Evolutionary conservation across 2,113 vertebrate genomes (phyloP), one percentile per base, ranked within the genome.

Genomic region (Forbesichthys papilliferus): DNA sequence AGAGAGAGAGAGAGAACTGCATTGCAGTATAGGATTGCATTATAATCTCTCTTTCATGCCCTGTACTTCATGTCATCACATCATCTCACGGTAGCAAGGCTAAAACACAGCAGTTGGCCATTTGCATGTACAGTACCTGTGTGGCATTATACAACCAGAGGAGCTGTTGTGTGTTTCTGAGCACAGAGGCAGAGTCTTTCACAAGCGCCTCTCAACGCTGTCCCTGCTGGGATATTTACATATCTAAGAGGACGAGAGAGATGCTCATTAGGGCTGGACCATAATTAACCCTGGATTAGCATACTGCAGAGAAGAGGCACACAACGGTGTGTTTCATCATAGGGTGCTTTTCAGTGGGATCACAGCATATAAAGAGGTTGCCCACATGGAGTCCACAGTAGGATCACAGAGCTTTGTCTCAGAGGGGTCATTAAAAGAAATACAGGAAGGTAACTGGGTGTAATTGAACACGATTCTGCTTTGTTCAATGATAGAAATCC

Each of bases 231-330:
- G 11, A 63, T 78, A 91, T 91, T 88, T 86, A 81, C 88, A 91
- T 87, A 87, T 91, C 81, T 87, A 60, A 91, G 83, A 80, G 86
- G 62, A 68, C 64, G 2, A 86, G 84, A 80, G 78, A 75, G 79
- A 89, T 70, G 69, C 84, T 88, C 83, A 87, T 87, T 85, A 84
- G 75, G 71, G 73, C 74, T 68, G 78, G 81, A 69, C 84, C 86
- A 87, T 87, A 88, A 89, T 90, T 86, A 88, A 91, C 84, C 82
- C 82, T 60, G 87, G 83, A 90, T 91, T 89, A 88, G 75, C 87
- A 91, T 89, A 84, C 82, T 82, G 76, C 81, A 81, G 68, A 60
- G 64, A 89, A 84, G 84, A 81, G 80, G 84, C 77, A 84, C 75
- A 91, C 86, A 91, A 86, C 88, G 72, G 86, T 84, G 80, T 88